Conservation (phyloP, 2,888 invertebrate genomes). For the Acronicta alni region DNA sequence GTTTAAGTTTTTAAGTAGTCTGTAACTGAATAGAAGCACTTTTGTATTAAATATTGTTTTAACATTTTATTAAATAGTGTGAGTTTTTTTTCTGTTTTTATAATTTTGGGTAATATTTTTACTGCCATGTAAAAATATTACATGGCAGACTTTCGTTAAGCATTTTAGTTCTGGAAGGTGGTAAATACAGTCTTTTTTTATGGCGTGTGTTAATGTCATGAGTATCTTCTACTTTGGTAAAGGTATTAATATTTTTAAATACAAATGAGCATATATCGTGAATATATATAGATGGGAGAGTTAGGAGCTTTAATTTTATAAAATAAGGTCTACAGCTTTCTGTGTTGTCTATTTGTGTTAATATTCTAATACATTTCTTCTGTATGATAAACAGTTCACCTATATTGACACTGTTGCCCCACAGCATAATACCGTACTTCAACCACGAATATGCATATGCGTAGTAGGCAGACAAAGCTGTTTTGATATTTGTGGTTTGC, state of each 20-base stretch:
- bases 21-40: conserved; percentile 1
- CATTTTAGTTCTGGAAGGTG: not conserved
- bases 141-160: not conserved
- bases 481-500: not conserved
- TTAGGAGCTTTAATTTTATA: not conserved
- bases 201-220: conserved; percentile 1
- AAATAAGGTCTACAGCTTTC: not conserved
- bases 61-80: not conserved
- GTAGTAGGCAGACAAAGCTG: conserved; percentile 1
- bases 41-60: not conserved
- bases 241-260: not conserved
- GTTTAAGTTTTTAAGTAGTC: not conserved
- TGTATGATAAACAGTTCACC: not conserved
- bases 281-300: not conserved
- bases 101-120: not conserved
- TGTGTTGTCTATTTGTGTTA: not conserved
- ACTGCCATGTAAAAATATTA: not conserved
- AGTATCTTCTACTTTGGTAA: conserved; percentile 1
- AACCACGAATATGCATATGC: too few species aligned
- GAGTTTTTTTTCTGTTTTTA: not conserved
- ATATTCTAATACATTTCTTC: not conserved
- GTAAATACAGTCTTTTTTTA: not conserved
- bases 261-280: not conserved
- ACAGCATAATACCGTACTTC: too few species aligned
- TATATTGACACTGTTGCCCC: too few species aligned